phyloP scores from a whole-genome alignment of 30 jellyfish, hydroid and myxozoan genomes.

The Catostylus mosaicus region DNA sequence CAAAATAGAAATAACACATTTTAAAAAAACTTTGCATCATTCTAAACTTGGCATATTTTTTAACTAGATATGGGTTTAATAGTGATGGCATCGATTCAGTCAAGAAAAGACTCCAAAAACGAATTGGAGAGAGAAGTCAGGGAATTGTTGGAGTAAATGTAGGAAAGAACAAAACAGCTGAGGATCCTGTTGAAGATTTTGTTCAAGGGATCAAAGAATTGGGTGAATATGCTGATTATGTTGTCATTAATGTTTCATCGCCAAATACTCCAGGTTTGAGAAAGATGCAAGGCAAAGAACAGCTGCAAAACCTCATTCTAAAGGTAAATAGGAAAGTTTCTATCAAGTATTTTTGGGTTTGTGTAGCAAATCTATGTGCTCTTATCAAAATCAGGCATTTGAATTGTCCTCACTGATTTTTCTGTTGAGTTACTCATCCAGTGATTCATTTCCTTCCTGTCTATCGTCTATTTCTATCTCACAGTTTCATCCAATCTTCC shows the following conservation, averaged over 20 bases:
- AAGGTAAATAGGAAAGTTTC: constrained; percentile 35
- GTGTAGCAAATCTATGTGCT: too few species aligned
- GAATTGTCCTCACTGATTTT: too few species aligned
- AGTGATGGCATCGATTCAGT: constrained; percentile 72
- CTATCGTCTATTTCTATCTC: too few species aligned
- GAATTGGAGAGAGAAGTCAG: constrained; percentile 1
- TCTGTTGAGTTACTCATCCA: too few species aligned
- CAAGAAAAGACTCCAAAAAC: constrained; percentile 35
- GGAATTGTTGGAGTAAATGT: constrained; percentile 82
- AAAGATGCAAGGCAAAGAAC: constrained; percentile 78
- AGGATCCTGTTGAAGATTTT: constrained; percentile 75
- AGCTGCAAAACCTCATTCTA: constrained; percentile 44
- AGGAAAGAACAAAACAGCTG: constrained; percentile 77
- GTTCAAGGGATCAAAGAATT: constrained; percentile 61
- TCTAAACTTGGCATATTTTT: neutral
- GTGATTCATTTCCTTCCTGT: too few species aligned
- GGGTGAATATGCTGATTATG: constrained; percentile 71
- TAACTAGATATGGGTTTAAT: constrained; percentile 83
- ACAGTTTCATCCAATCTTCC: too few species aligned
- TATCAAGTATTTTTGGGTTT: too few species aligned
- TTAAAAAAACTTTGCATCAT: too few species aligned
- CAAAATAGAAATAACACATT: too few species aligned
- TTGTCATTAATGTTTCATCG: constrained; percentile 87
- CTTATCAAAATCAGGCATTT: too few species aligned
- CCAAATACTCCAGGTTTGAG: constrained; percentile 96